Conservation (phyloP, 1,140 invertebrate genomes). For the Penaeus chinensis region DNA sequence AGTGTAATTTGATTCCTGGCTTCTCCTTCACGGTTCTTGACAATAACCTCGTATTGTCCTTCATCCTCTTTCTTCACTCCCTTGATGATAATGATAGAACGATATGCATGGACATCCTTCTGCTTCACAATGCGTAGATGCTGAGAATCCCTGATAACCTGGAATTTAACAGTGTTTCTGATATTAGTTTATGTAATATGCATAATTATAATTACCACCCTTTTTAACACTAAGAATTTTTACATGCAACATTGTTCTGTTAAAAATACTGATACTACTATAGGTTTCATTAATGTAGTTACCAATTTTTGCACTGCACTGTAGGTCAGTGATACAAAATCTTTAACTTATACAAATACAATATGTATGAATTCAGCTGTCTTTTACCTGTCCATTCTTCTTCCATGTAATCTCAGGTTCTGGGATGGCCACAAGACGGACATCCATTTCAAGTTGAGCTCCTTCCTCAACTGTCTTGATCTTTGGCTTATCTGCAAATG, state of each 20-base stretch:
- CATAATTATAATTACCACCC: too few species aligned
- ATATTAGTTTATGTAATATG: too few species aligned
- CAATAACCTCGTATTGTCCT: constrained; percentile 87
- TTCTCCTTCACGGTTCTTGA: constrained; percentile 91
- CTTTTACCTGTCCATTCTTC: constrained; percentile 61
- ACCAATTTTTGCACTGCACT: too few species aligned
- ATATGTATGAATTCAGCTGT: neutral
- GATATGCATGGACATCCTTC: constrained; percentile 92
- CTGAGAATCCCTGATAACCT: constrained; percentile 77
- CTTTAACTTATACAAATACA: too few species aligned
- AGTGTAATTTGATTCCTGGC: constrained; percentile 83
- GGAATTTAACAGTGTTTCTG: constrained; percentile 74
- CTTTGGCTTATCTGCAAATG: constrained; percentile 89
- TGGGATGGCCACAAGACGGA: constrained; percentile 86
- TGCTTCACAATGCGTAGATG: constrained; percentile 79
- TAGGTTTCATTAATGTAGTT: too few species aligned
- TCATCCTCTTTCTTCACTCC: constrained; percentile 81
- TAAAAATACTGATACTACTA: too few species aligned
- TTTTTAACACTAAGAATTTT: too few species aligned
- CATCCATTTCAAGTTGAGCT: constrained; percentile 83
- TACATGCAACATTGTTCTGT: too few species aligned
- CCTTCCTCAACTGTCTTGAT: constrained; percentile 85
- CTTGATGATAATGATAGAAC: constrained; percentile 82
- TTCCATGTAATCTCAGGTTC: constrained; percentile 89
- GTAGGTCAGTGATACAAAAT: too few species aligned